These are phyloP conservation scores for Sternotherus odoratus DNA, from an alignment of 2,797 vertebrate genomes.

Conservation along the genomic window DNA sequence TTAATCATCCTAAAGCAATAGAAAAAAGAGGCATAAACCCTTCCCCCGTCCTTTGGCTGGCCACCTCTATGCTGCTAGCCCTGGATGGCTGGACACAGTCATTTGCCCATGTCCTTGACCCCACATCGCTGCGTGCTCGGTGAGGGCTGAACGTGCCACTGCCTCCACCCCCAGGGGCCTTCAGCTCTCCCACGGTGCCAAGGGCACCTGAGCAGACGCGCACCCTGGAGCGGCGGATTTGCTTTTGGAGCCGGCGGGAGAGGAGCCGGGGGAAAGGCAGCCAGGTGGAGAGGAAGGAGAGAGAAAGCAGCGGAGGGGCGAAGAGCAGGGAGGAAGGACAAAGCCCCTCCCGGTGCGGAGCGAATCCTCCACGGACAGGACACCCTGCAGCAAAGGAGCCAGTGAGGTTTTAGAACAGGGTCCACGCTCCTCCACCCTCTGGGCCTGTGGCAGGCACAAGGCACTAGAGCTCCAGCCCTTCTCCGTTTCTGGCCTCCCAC, in stretches of 20 bases:
- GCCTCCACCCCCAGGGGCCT: not conserved
- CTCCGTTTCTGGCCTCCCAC: not conserved
- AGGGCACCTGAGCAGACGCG: not conserved
- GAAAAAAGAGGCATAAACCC: not conserved
- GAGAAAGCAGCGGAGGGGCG: not conserved
- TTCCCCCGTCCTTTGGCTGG: accelerated
- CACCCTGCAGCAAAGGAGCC: not conserved
- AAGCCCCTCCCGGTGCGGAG: too few species aligned
- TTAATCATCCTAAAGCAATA: not conserved
- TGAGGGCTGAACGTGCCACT: too few species aligned
- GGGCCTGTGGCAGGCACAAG: not conserved
- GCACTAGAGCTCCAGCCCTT: not conserved
- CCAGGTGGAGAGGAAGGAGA: not conserved
- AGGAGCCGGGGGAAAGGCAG: not conserved
- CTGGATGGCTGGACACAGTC: not conserved
- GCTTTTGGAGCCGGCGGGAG: too few species aligned
- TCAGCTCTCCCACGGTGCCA: not conserved
- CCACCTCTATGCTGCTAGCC: not conserved
- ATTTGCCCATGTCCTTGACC: not conserved
- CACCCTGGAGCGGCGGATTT: accelerated
- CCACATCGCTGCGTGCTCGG: not conserved
- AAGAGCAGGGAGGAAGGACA: not conserved
- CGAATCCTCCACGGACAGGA: too few species aligned
- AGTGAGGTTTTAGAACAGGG: not conserved
- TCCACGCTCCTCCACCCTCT: not conserved